Evolutionary conservation across 2,113 vertebrate species (phyloP).

Genomic region (Chaetodon trifascialis): DNA sequence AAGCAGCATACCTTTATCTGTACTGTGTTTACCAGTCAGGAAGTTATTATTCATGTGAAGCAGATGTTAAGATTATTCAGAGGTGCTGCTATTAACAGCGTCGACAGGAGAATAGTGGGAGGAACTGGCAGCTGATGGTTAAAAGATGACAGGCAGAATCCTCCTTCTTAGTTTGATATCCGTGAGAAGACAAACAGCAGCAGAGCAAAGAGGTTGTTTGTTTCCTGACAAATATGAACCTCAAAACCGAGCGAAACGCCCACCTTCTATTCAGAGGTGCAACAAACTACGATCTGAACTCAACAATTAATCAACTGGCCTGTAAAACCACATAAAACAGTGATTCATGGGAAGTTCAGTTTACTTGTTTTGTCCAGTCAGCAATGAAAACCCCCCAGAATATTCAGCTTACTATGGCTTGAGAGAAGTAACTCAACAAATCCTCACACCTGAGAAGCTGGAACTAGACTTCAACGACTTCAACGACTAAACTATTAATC

Average conservation of each 20-base stretch:
- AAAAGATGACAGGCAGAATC: slow-evolving; percentile 27
- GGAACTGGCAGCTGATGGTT: slow-evolving; percentile 28
- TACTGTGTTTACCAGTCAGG: slow-evolving; percentile 31
- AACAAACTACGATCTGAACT: neutral
- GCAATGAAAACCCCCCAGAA: neutral
- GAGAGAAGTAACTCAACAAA: neutral
- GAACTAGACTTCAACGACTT: neutral
- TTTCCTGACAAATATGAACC: slow-evolving; percentile 18
- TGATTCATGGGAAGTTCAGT: neutral
- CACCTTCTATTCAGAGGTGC: neutral
- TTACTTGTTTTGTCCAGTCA: neutral
- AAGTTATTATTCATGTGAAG: slow-evolving; percentile 44
- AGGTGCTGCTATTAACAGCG: neutral
- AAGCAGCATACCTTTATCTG: slow-evolving; percentile 21
- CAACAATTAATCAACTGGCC: neutral
- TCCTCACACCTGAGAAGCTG: neutral
- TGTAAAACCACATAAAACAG: neutral
- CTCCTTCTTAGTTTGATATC: neutral
- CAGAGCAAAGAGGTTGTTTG: slow-evolving; percentile 21
- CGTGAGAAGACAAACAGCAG: slow-evolving; percentile 16
- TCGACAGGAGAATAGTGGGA: slow-evolving; percentile 26
- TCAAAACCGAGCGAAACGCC: neutral
- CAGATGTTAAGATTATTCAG: slow-evolving; percentile 47
- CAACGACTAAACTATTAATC: neutral
- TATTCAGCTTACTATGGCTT: neutral